Conservation (phyloP, 1,140 invertebrate genomes). For the Atopsyche davidsoni region DNA sequence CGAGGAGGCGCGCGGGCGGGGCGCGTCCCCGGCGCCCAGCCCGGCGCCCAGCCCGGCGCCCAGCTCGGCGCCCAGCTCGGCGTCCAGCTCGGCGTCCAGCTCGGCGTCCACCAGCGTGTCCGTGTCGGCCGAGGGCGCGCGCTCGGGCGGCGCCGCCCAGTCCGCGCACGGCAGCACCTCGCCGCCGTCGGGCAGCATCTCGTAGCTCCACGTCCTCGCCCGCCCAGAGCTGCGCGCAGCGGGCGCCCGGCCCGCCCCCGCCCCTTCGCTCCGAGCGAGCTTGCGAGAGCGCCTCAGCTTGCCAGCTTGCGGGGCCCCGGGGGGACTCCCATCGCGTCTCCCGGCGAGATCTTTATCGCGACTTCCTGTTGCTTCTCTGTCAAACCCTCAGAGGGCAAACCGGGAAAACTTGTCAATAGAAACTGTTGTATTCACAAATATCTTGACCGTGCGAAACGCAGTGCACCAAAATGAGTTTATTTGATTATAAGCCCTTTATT, state of each 20-base stretch:
- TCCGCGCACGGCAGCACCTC: constrained; percentile 38
- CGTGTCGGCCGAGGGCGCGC: constrained; percentile 31
- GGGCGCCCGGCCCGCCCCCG: constrained; percentile 35
- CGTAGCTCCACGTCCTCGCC: constrained; percentile 47
- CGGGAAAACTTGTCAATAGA: too few species aligned
- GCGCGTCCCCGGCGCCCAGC: constrained; percentile 34
- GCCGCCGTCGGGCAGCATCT: constrained; percentile 42
- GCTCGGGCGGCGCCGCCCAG: constrained; percentile 36
- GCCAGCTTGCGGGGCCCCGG: constrained; percentile 1
- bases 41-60: constrained; percentile 39
- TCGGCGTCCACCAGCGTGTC: constrained; percentile 1
- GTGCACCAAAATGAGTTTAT: too few species aligned
- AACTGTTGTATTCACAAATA: too few species aligned
- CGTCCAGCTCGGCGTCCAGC: constrained; percentile 34
- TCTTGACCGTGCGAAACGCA: too few species aligned
- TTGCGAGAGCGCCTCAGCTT: constrained; percentile 12
- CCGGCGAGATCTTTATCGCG: too few species aligned
- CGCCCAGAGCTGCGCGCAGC: constrained; percentile 36
- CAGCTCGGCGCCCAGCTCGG: constrained; percentile 37
- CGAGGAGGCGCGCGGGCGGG: constrained; percentile 41
- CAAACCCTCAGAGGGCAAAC: too few species aligned
- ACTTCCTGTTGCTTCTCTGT: too few species aligned
- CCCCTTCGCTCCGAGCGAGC: constrained; percentile 35
- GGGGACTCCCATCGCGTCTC: neutral
- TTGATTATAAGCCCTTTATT: too few species aligned